Percentiles rank a stretch among this genome's conserved stretches.
These are phyloP conservation scores for Empidonax traillii DNA, from an alignment of 2,113 vertebrate species.

Conservation along the genomic window DNA sequence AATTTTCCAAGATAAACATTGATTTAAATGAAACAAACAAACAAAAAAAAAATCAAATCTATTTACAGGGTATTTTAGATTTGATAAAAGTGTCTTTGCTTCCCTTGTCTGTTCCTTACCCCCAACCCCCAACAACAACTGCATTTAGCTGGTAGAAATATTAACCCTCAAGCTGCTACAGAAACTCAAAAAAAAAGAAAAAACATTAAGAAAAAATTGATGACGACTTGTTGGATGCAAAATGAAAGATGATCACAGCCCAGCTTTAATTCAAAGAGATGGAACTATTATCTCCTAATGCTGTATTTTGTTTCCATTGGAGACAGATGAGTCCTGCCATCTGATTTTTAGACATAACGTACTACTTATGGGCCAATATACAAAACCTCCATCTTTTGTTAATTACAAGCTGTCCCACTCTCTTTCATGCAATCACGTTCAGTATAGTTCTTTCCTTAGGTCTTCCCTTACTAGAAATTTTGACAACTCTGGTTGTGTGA, in stretches of 20 bases:
- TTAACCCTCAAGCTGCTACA: neutral
- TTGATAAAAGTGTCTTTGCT: slow-evolving; percentile 16
- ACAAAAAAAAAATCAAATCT: neutral
- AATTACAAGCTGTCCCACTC: neutral
- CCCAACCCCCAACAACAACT: neutral
- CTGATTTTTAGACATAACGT: neutral
- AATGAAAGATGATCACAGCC: slow-evolving; percentile 12
- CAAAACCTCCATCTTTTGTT: neutral
- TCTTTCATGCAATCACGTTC: neutral
- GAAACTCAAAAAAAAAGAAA: neutral
- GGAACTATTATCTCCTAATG: neutral
- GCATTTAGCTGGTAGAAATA: neutral
- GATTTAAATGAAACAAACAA: slow-evolving; percentile 40
- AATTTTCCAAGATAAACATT: slow-evolving; percentile 55
- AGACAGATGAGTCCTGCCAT: neutral
- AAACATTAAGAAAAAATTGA: neutral
- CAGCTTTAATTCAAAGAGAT: neutral
- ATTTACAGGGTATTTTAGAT: slow-evolving; percentile 56
- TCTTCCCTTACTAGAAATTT: neutral
- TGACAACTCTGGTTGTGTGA: neutral
- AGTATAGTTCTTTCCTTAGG: neutral
- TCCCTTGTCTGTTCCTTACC: neutral
- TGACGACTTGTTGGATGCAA: slow-evolving; percentile 2
- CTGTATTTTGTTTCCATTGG: neutral
- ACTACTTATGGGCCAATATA: neutral